phyloP scores from a whole-genome alignment of 2,797 vertebrate species.

The Smutsia gigantea region DNA sequence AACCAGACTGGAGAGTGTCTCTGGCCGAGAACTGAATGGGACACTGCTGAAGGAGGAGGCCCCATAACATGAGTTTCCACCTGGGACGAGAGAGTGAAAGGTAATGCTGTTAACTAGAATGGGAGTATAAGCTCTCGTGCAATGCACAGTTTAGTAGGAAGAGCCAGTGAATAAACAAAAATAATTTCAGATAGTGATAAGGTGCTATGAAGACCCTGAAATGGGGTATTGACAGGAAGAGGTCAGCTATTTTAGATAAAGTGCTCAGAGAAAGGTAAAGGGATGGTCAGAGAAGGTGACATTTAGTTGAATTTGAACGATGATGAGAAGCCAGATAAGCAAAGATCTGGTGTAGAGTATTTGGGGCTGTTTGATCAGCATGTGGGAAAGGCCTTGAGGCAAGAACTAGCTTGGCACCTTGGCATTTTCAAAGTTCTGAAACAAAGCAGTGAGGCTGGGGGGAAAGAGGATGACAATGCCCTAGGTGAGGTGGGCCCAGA shows the following conservation, averaged over 20 bases:
- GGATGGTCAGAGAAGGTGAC: not conserved
- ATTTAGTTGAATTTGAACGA: not conserved
- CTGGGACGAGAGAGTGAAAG: not conserved
- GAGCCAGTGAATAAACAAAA: not conserved
- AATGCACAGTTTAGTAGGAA: slow-evolving; percentile 14
- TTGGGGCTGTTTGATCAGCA: not conserved
- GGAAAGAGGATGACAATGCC: not conserved
- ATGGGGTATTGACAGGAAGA: not conserved
- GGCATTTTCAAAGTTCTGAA: not conserved
- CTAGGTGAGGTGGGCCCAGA: not conserved
- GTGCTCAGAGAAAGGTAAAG: not conserved
- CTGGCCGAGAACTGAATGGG: not conserved
- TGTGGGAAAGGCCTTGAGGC: not conserved
- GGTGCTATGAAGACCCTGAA: not conserved
- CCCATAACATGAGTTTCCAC: not conserved
- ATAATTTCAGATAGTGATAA: slow-evolving; percentile 12
- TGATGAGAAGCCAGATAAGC: not conserved
- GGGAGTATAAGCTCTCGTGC: not conserved
- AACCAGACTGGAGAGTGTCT: not conserved
- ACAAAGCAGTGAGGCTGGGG: not conserved
- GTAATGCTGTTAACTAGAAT: not conserved
- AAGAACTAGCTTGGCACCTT: not conserved
- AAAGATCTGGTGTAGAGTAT: not conserved
- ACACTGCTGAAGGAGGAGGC: not conserved
- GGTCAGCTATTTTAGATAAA: not conserved